Conservation (phyloP, 2,888 invertebrate species). For the Parapristionchus giblindavisi region DNA sequence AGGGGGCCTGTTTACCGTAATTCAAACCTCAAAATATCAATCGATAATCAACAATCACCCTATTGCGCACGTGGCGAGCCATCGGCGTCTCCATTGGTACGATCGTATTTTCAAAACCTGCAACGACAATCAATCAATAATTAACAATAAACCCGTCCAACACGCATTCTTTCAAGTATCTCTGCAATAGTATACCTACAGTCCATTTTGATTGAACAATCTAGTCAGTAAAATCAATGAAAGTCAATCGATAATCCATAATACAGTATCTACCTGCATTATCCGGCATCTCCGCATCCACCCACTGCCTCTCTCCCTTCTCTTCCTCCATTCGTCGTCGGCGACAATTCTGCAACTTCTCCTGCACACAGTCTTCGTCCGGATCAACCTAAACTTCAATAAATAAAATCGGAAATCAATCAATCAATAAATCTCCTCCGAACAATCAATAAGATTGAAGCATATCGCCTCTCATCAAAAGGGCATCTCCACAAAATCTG, state of each 20-base stretch:
- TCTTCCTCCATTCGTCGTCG: background rate
- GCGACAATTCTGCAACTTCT: background rate
- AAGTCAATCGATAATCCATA: background rate
- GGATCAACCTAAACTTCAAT: conserved; percentile 14
- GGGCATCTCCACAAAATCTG: no score
- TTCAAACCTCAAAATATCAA: background rate
- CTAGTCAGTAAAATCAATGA: background rate
- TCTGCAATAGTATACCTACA: no score
- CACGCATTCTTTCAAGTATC: no score
- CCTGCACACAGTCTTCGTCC: background rate
- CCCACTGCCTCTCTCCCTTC: background rate
- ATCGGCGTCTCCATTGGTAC: background rate
- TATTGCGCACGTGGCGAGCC: conserved; percentile 8
- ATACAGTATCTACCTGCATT: no score
- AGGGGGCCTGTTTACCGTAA: no score
- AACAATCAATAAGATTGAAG: no score
- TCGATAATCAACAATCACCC: background rate
- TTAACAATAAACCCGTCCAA: background rate
- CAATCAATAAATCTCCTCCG: background rate
- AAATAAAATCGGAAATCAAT: background rate
- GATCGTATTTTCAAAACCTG: background rate
- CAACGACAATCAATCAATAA: background rate
- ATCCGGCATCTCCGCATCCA: background rate
- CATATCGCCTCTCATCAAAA: no score
- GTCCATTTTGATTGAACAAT: background rate